Percentiles rank a stretch among this genome's conserved stretches.
These are phyloP conservation scores for Pollenia labialis DNA, from an alignment of 2,888 invertebrate species.

Conservation along the genomic window DNA sequence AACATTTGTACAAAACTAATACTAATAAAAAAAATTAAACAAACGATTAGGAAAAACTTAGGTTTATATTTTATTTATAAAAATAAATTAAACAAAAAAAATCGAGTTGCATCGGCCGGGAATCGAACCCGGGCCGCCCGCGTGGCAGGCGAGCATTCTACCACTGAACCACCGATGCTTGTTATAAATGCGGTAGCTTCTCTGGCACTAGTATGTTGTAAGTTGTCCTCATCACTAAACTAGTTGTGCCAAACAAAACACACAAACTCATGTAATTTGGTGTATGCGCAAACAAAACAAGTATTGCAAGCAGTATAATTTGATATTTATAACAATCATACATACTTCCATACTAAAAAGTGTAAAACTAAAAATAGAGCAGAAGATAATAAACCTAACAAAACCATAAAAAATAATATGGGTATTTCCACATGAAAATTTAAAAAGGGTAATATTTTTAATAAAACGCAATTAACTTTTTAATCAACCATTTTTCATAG, in stretches of 20 bases:
- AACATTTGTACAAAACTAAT: not conserved
- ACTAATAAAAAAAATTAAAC: conserved; percentile 26
- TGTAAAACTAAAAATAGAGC: conserved; percentile 48
- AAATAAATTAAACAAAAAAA: conserved; percentile 60
- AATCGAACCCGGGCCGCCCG: conserved; percentile 77
- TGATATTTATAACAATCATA: conserved; percentile 21
- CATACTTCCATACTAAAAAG: not conserved
- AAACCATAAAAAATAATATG: not conserved
- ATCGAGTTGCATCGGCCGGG: conserved; percentile 74
- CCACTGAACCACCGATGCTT: conserved; percentile 76
- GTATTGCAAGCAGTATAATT: conserved; percentile 1
- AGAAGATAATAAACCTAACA: conserved; percentile 37
- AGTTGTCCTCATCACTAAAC: not conserved
- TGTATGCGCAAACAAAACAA: conserved; percentile 46
- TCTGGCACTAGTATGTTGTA: not conserved
- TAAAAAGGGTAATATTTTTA: not conserved
- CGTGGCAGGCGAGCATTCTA: conserved; percentile 77
- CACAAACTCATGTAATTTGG: not conserved
- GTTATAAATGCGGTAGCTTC: conserved; percentile 52
- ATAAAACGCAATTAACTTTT: conserved; percentile 52
- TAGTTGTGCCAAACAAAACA: not conserved
- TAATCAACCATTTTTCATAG: conserved; percentile 32
- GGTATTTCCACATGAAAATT: conserved; percentile 17
- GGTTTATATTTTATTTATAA: not conserved
- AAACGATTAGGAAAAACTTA: not conserved